phyloP scores from a whole-genome alignment of 2,113 vertebrate genomes.

The Uropsilus gracilis region DNA sequence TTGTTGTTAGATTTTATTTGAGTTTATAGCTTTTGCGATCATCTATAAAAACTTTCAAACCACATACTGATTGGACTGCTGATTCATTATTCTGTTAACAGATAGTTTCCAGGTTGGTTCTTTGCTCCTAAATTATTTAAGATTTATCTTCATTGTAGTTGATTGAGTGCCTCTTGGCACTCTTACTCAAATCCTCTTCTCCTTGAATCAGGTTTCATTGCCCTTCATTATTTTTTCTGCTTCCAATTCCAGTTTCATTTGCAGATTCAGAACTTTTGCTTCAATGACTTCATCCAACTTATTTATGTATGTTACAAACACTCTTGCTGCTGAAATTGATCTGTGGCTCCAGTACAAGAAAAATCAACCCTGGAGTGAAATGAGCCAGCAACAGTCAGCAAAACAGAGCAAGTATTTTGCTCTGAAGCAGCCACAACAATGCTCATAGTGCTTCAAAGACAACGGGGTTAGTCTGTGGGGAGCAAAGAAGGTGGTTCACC shows the following conservation, averaged over 20 bases:
- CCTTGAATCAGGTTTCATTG: conserved; percentile 53
- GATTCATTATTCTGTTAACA: conserved; percentile 43
- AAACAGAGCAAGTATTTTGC: neutral
- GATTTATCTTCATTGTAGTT: conserved; percentile 61
- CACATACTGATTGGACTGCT: neutral
- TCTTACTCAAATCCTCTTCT: neutral
- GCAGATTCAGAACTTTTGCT: conserved; percentile 44
- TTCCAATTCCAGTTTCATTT: conserved; percentile 66
- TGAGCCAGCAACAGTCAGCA: neutral
- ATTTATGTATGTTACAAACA: conserved; percentile 50
- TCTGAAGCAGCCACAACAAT: neutral
- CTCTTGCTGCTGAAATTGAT: conserved; percentile 51
- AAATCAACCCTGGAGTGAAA: conserved; percentile 30
- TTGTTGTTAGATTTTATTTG: conserved; percentile 30
- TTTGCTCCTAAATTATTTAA: conserved; percentile 60
- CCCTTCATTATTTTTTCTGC: conserved; percentile 57
- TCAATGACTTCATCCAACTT: conserved; percentile 20
- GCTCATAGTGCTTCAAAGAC: conserved; percentile 5
- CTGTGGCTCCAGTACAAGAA: conserved; percentile 29
- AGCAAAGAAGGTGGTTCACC: neutral
- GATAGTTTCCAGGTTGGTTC: conserved; percentile 5
- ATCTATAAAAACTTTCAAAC: conserved; percentile 27
- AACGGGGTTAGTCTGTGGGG: neutral
- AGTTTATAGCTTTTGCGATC: conserved; percentile 30
- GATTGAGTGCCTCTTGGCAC: neutral